A percentile compares a stretch with the other conserved stretches of the same genome.
phyloP scores from a whole-genome alignment of 2,888 invertebrate species.

The Chrysolina oricalcia region DNA sequence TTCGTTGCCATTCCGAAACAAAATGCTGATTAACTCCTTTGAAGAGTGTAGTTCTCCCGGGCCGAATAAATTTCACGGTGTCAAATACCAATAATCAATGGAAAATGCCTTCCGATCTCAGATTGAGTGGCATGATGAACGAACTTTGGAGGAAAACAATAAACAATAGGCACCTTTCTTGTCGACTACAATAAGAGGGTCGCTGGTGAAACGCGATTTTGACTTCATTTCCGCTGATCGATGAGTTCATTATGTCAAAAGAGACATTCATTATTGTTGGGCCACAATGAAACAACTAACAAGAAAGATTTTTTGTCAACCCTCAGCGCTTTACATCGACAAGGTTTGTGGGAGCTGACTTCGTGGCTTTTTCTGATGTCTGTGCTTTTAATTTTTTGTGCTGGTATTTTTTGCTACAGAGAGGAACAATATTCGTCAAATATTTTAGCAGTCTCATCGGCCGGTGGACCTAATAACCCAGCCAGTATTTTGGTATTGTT shows the following conservation, averaged over 20 bases:
- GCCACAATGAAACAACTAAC: conserved; percentile 36
- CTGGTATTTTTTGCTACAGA: neutral
- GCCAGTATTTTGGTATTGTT: no score
- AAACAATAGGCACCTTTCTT: conserved; percentile 4
- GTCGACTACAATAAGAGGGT: conserved; percentile 10
- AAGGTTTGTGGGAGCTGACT: neutral
- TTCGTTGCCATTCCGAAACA: no score
- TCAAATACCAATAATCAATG: neutral
- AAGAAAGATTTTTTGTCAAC: conserved; percentile 31
- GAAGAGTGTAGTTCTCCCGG: neutral
- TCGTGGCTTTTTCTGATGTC: neutral
- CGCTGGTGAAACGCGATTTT: conserved; percentile 30
- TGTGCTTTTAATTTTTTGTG: conserved; percentile 12
- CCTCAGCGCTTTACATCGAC: conserved; percentile 4
- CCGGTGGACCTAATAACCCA: no score
- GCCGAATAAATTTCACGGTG: neutral
- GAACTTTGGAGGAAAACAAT: neutral
- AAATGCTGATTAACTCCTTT: no score
- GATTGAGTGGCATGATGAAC: conserved; percentile 5
- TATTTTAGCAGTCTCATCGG: neutral
- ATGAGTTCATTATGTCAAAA: conserved; percentile 41
- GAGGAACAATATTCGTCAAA: neutral
- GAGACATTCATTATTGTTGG: conserved; percentile 43
- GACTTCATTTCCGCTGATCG: conserved; percentile 40
- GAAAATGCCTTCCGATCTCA: neutral